Base-by-base conservation (phyloP, 2,113 vertebrate species). In the Pomatorhinus ruficollis region DNA sequence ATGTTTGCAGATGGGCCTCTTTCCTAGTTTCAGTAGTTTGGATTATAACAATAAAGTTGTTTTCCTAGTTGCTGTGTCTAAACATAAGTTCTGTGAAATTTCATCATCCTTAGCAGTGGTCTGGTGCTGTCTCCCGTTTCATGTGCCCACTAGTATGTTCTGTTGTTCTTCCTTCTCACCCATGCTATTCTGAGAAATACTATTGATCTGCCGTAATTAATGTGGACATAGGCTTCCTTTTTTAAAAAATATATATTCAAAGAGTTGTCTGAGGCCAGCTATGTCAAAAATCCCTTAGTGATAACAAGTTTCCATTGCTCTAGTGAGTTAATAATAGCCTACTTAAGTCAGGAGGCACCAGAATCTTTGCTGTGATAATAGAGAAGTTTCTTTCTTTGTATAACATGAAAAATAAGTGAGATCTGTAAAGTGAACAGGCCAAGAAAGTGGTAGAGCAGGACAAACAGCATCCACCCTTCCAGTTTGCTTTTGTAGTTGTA, bases 251-350 rank as follows among this genome's bases (percentile, higher is more conserved):
- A 24, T 20, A 2, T 81, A 66, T 37, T 81, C 27, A 15, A 0
- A 70, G 52, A 68, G 56, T 90, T n/a, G 27, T 86, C 40, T 60
- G 53, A 83, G 83, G 85, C 47, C 66, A 90, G n/a, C 59, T 88
- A 83, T 94, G 92, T 90, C 52, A 95, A 93, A 87, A 91, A 93
- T 96, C 18, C 56, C 31, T 1, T 31, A 35, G 60, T 68, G 95
- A 95, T 97, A 96, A 75, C 71, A 89, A 75, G 68, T 95, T 97
- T 92, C 90, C 79, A 87, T 68, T 89, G 60, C 93, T 90, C 44
- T 71, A 49, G 76, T 63, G 71, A 83, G 95, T 93, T 96, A 95
- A 96, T 97, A 93, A 94, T 94, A 96, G 86, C 89, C 64, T 90
- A 6, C 79, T 83, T 83, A 39, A 82, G 74, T 90, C 78, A 93